phyloP scores from a whole-genome alignment of 2,113 vertebrate species.

The Gopherus evgoodei region DNA sequence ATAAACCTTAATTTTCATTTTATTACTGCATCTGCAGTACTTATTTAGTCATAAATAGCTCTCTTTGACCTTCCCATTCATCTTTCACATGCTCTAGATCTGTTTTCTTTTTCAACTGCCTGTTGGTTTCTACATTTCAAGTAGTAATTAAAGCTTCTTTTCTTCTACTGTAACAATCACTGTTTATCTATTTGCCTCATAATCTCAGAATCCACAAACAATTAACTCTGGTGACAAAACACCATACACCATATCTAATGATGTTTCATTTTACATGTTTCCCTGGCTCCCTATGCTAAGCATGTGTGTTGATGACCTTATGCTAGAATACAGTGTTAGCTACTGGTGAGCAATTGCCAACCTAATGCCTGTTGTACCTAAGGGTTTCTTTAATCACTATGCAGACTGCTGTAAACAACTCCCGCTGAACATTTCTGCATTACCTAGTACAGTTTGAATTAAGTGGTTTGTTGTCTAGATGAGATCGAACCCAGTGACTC shows the following conservation, averaged over 20 bases:
- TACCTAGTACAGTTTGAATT: background rate
- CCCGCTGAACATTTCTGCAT: background rate
- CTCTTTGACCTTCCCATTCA: background rate
- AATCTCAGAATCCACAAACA: background rate
- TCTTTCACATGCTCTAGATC: background rate
- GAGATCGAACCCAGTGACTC: background rate
- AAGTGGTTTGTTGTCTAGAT: constrained; percentile 15
- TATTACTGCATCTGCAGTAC: background rate
- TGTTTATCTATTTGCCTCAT: background rate
- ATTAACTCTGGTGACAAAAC: background rate
- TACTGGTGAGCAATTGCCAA: background rate
- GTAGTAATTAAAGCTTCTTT: background rate
- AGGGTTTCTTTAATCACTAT: background rate
- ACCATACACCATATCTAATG: background rate
- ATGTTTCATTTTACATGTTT: background rate
- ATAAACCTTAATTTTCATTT: constrained; percentile 34
- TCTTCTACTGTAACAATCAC: background rate
- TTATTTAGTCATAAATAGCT: background rate
- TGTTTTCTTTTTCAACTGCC: background rate
- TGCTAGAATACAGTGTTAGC: background rate
- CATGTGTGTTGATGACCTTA: background rate
- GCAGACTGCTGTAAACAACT: background rate
- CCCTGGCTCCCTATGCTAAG: background rate
- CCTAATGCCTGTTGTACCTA: background rate
- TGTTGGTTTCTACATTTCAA: background rate